phyloP scores from a whole-genome alignment of 2,888 invertebrate genomes.

The Falcaria lacertinaria region DNA sequence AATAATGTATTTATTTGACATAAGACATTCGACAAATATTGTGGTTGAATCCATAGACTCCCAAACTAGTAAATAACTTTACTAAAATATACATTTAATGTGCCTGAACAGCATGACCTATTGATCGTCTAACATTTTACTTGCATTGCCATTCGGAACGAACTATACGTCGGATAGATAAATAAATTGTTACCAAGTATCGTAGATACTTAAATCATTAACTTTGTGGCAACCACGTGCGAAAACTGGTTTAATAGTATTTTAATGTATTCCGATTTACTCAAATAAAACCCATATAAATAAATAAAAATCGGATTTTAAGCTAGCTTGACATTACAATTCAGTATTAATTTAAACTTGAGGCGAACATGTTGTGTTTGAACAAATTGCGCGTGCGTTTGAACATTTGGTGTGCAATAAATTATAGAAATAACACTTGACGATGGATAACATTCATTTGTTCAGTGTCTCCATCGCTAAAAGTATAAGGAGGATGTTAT shows the following conservation, averaged over 20 bases:
- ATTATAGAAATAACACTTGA: constrained; percentile 25
- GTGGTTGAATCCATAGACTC: too few species aligned
- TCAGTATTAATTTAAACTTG: constrained; percentile 42
- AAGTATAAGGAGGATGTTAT: constrained; percentile 21
- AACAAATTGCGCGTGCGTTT: constrained; percentile 15
- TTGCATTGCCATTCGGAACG: too few species aligned
- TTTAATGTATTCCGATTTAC: constrained; percentile 36
- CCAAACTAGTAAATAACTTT: too few species aligned
- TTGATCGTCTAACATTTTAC: too few species aligned
- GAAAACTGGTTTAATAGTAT: constrained; percentile 26
- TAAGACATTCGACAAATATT: too few species aligned
- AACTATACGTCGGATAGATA: too few species aligned
- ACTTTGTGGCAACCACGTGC: constrained; percentile 25
- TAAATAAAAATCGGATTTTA: constrained; percentile 17
- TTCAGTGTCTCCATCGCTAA: constrained; percentile 18
- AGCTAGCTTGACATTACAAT: constrained; percentile 17
- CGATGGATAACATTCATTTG: constrained; percentile 26
- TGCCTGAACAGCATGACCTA: too few species aligned
- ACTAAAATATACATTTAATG: too few species aligned
- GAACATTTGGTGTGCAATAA: constrained; percentile 19
- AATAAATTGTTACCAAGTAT: too few species aligned
- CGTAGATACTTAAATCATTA: constrained; percentile 9
- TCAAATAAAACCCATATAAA: constrained; percentile 34
- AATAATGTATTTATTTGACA: too few species aligned
- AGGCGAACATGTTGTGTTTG: constrained; percentile 48